Evolutionary conservation across 2,888 invertebrate species (phyloP), one percentile per base, ranked within the genome.

Genomic region (Eristalinus aeneus): DNA sequence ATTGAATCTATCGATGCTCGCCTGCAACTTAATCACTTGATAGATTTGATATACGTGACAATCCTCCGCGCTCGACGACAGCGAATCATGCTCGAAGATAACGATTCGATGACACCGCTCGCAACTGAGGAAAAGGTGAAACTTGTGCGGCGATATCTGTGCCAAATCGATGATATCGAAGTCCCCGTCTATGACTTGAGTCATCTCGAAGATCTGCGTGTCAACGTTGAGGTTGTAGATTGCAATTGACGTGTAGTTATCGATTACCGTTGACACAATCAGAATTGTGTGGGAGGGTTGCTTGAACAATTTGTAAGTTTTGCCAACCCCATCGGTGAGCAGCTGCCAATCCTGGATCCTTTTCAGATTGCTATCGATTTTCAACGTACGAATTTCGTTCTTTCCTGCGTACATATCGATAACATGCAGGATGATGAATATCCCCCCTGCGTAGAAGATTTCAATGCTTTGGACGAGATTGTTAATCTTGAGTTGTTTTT

Each of bases 361-460:
- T 61, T 89, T 89, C 0, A 86, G 88, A 0, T 71, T 31, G 23
- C 64, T 74, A 36, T 89, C 72, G 16, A 91, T 82, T 53, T 88
- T 90, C 31, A 92, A 74, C 12, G 91, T 86, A 6, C 92, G 91
- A 56, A 92, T 89, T 79, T 92, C 91, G 34, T 89, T 89, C 8
- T 88, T 88, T 11, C 83, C 88, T 8, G 83, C 58, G 8, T 76
- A 87, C n/a, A 80, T 72, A 69, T 90, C 89, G 16, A 88, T 72
- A 1, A 89, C 89, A 72, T 90, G 90, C 8, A 92, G 27, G 6
- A 92, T 65, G 0, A 92, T 74, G 61, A 89, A 89, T 2, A 89
- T 65, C 5, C 88, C 68, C 3, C 32, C 39, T 0, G 80, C 56
- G 9, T 61, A 73, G 31, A 85, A 77, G 1, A 86, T 74, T 6